Evolutionary conservation across 2,113 vertebrate species (phyloP).

Genomic region (Ictalurus furcatus): DNA sequence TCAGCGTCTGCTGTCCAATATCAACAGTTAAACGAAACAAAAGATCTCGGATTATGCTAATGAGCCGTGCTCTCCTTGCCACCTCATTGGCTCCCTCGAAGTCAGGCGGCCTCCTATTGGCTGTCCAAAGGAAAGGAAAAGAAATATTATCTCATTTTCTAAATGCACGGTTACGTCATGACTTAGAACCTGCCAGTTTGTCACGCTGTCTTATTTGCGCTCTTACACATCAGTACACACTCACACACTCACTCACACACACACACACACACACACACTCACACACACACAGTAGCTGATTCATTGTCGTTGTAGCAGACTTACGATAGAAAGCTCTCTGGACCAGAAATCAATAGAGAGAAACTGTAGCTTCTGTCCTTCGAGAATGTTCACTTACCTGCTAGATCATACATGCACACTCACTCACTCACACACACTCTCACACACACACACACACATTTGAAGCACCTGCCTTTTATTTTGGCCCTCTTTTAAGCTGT

Average conservation of each 20-base stretch:
- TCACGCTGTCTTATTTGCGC: neutral
- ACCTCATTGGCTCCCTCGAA: conserved; percentile 44
- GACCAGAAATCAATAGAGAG: conserved; percentile 48
- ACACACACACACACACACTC: conserved; percentile 26
- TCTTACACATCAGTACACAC: conserved; percentile 10
- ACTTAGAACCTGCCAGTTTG: neutral
- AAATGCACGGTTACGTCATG: conserved; percentile 1
- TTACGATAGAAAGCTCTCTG: conserved; percentile 35
- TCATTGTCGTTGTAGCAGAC: conserved; percentile 30
- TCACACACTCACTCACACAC: conserved; percentile 1
- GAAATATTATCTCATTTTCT: conserved; percentile 7
- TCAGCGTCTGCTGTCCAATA: conserved; percentile 29
- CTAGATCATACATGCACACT: neutral
- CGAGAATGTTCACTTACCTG: conserved; percentile 35
- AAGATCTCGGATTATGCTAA: conserved; percentile 52
- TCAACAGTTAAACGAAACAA: conserved; percentile 47
- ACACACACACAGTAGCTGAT: conserved; percentile 28
- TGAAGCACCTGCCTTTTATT: neutral
- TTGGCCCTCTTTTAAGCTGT: neutral
- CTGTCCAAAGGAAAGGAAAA: neutral
- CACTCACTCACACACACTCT: neutral
- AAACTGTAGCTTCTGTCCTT: conserved; percentile 42
- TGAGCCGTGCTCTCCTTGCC: conserved; percentile 33
- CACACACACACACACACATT: neutral
- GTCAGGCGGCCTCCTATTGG: conserved; percentile 12